Evolutionary conservation across 2,888 invertebrate genomes (phyloP).

Genomic region (Agelastica alni): DNA sequence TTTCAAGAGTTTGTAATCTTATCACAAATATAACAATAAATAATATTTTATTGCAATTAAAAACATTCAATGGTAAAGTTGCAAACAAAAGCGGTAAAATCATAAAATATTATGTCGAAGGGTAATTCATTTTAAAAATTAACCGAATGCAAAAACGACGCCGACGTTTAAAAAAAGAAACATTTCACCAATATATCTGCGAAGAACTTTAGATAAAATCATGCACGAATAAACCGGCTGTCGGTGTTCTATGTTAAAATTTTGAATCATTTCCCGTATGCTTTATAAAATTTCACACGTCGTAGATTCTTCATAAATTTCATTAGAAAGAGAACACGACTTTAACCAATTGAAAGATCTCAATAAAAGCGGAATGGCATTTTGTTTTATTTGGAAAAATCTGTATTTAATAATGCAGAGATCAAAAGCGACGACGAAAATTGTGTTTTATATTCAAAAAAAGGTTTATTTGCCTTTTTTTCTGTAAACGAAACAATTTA

Average conservation of each 20-base stretch:
- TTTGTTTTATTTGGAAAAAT: conserved; percentile 1
- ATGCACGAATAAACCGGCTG: not conserved
- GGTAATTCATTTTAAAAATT: no score
- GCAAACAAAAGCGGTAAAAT: no score
- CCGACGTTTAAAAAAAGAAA: conserved; percentile 10
- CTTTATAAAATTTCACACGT: conserved; percentile 26
- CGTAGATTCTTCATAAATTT: conserved; percentile 25
- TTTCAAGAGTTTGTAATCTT: no score
- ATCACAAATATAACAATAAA: no score
- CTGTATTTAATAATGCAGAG: conserved; percentile 2
- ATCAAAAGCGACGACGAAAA: not conserved
- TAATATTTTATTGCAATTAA: no score
- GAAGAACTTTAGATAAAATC: conserved; percentile 3
- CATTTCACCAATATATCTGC: conserved; percentile 14
- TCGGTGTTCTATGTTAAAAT: not conserved
- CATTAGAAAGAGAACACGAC: conserved; percentile 20
- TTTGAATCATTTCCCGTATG: not conserved
- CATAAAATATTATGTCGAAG: no score
- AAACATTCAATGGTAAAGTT: no score
- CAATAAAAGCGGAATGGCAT: not conserved
- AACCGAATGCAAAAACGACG: no score
- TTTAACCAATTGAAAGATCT: conserved; percentile 9
- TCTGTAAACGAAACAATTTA: no score
- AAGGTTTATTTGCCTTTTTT: no score
- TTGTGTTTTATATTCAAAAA: not conserved